Evolutionary conservation across 1,140 invertebrate genomes (phyloP).

Genomic region (Diploscapter pachys): DNA sequence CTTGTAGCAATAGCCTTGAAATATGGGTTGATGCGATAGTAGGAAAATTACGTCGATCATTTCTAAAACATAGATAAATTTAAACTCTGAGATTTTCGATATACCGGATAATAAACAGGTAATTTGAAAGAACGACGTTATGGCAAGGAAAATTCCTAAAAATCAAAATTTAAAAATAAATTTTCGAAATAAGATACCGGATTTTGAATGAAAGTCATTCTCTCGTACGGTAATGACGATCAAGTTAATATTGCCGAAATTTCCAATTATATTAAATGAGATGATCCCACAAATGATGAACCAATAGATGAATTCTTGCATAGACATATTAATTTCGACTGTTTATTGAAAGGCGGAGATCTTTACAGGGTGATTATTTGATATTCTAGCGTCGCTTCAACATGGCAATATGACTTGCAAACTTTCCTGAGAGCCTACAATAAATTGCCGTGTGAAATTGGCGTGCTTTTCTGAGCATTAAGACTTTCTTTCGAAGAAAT

Average conservation of each 20-base stretch:
- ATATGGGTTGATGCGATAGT: not conserved
- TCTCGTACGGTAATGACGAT: slow-evolving; percentile 3
- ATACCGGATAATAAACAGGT: not conserved
- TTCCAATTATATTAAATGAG: slow-evolving; percentile 14
- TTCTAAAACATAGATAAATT: not conserved
- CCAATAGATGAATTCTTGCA: too few relatives aligned
- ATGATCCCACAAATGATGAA: slow-evolving; percentile 12
- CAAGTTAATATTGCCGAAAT: slow-evolving; percentile 14
- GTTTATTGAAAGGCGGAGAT: too few relatives aligned
- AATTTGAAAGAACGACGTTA: not conserved
- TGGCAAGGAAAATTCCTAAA: not conserved
- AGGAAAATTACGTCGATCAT: slow-evolving; percentile 7
- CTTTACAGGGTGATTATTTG: too few relatives aligned
- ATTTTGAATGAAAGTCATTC: slow-evolving; percentile 1
- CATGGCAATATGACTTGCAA: too few relatives aligned
- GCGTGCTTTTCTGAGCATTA: too few relatives aligned
- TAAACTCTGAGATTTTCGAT: not conserved
- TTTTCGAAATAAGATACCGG: not conserved
- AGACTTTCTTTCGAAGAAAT: too few relatives aligned
- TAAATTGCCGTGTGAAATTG: too few relatives aligned
- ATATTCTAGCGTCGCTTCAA: too few relatives aligned
- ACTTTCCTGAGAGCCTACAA: too few relatives aligned
- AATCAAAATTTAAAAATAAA: not conserved
- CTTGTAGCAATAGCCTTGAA: too few relatives aligned
- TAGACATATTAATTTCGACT: too few relatives aligned